Evolutionary conservation across 2,888 invertebrate genomes (phyloP).

Genomic region (Eudasyphora cyanicolor): DNA sequence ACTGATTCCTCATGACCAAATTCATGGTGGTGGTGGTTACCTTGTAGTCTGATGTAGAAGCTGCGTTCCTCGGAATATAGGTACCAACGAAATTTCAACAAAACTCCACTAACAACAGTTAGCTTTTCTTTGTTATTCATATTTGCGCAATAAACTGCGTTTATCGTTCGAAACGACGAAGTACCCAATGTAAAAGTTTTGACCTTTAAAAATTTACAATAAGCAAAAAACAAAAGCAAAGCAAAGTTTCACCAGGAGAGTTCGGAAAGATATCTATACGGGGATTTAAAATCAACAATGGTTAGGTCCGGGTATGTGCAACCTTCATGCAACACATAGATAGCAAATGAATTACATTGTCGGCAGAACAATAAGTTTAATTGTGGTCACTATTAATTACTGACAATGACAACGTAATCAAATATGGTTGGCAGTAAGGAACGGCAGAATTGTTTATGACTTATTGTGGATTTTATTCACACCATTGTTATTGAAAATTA

Average conservation of each 20-base stretch:
- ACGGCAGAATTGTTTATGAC: too few relatives aligned
- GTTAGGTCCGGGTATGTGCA: not conserved
- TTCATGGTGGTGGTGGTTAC: not conserved
- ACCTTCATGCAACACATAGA: not conserved
- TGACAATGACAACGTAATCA: too few relatives aligned
- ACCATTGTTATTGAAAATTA: too few relatives aligned
- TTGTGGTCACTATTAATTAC: too few relatives aligned
- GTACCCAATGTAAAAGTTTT: slow-evolving; percentile 49
- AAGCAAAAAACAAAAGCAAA: slow-evolving; percentile 1
- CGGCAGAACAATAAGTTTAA: too few relatives aligned
- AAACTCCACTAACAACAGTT: slow-evolving; percentile 1
- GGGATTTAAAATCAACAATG: not conserved
- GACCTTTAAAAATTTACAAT: slow-evolving; percentile 38
- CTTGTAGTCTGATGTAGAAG: not conserved
- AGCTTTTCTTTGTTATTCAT: slow-evolving; percentile 31
- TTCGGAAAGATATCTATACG: not conserved
- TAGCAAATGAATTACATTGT: not conserved
- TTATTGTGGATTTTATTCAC: too few relatives aligned
- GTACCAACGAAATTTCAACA: not conserved
- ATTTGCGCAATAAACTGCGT: slow-evolving; percentile 47
- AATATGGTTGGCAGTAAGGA: too few relatives aligned
- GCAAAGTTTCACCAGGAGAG: slow-evolving; percentile 32
- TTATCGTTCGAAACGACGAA: not conserved
- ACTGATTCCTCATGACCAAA: slow-evolving; percentile 43
- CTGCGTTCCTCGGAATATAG: not conserved